Evolutionary conservation across 2,888 invertebrate species (phyloP), one percentile per base, ranked within the genome.

Genomic region (Lathronympha strigana): DNA sequence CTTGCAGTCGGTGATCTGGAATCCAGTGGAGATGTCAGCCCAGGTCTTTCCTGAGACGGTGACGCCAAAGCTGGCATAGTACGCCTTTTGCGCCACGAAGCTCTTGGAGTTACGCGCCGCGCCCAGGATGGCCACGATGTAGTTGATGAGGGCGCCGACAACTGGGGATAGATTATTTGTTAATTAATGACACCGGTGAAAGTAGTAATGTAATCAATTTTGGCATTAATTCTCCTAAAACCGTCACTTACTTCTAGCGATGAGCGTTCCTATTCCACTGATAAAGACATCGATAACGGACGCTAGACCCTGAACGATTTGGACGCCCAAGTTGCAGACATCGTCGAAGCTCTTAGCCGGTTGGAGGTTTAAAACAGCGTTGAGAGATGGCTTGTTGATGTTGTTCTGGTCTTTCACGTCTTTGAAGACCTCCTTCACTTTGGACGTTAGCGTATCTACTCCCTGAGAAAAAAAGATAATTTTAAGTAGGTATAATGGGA

Each of bases 21-120:
- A 62, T 4, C 45, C 53, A 0, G 13, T 3, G n/a, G 17, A 3
- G 45, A 54, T 6, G 8, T 33, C 53, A 1, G 43, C 33, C 31
- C 17, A 62, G 17, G 11, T 9, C 2, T 5, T 25, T 1, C 36
- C 62, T 0, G 11, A 11, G 17, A 62, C 53, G 17, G 13, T n/a
- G 0, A 62, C 62, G 1, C 36, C 54, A 4, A 62, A 54, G 45
- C 53, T 54, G 5, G 17, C 25, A 15, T 4, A 54, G 45, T 19
- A 62, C 0, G 53, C 53, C 45, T 45, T 45, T n/a, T 62, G 62
- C 9, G 45, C 33, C 8, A 62, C 45, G 25, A 54, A 62, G 25
- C 31, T 33, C 21, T 62, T 45, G 53, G 45, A 6, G 62, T 62
- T 62, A n/a, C 36, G 53, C 0, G 53, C 21, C 2, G 23, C 45